Evolutionary conservation across 1,140 invertebrate genomes (phyloP), one percentile per base, ranked within the genome.

Genomic region (Antheraea mylitta): DNA sequence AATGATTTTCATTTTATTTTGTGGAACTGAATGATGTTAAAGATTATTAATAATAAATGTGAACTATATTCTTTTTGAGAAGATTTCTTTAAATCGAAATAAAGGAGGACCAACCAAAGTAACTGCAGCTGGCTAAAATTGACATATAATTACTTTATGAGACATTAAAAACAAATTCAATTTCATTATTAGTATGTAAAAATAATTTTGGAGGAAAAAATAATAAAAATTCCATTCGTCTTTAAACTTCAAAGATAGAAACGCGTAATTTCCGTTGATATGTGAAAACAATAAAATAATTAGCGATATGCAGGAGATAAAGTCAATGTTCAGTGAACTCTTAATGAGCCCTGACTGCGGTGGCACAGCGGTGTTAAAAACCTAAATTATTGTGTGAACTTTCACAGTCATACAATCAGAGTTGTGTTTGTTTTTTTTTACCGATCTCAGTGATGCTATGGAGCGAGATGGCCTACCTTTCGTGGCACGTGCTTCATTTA

Each of bases 321-420:
- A 63, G 65, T 72, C 45, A 16, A 53, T 13, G 72, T 73, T 63
- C 72, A 38, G 71, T 61, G 60, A 53, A 53, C 45, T 53, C 68
- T 81, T 91, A 89, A 91, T 89, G 87, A 86, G 85, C 76, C 71
- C 68, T 76, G 63, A 64, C 68, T 53, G 72, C 85, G 79, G 82
- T 86, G 83, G 85, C 85, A 77, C 69, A 61, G 68, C 77, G 67
- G 87, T 91, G 89, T 89, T 90, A 91, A 91, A 91, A 91, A 82
- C 73, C 80, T 84, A 85, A 89, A 91, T 91, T 87, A 85, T 89
- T 86, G 86, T 90, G 89, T 91, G 87, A 91, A 91, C 87, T 90
- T 90, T 91, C 87, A 90, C 89, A 91, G 85, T 78, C 75, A 87
- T 89, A 8, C 11, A 53, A 6, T 16, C 45, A 53, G 45, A 69